These are phyloP conservation scores for Porites cylindrica DNA, from an alignment of 92 coral and sea anemone genomes.

Conservation along the genomic window DNA sequence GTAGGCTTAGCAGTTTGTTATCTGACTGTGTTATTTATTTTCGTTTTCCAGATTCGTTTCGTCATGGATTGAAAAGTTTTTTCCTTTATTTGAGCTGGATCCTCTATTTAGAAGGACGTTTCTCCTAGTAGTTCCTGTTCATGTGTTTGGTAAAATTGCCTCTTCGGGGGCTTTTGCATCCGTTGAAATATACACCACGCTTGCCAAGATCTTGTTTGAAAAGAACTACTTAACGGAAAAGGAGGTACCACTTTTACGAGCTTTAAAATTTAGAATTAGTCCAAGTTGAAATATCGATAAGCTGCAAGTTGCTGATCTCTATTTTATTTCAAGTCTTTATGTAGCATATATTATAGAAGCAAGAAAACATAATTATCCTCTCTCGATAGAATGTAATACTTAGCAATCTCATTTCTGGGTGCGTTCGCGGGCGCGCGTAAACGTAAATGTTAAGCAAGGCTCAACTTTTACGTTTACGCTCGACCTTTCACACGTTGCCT, in stretches of 20 bases:
- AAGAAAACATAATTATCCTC: no score
- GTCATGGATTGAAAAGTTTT: not conserved
- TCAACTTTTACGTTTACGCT: no score
- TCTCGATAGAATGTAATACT: no score
- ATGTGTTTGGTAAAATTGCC: conserved; percentile 53
- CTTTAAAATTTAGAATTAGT: not conserved
- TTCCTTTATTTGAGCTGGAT: conserved; percentile 76
- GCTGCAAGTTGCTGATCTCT: no score
- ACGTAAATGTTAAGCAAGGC: no score
- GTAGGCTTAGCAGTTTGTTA: no score
- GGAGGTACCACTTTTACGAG: conserved; percentile 30
- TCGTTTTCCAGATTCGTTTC: conserved; percentile 31
- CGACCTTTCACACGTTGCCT: no score
- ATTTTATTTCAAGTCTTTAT: no score
- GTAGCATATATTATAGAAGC: no score
- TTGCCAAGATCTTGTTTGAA: conserved; percentile 54
- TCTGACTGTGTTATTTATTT: not conserved
- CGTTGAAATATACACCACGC: conserved; percentile 74
- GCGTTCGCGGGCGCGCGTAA: no score
- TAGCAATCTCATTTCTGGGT: no score
- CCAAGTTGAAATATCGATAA: not conserved
- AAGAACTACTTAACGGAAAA: not conserved
- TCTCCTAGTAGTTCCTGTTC: conserved; percentile 63
- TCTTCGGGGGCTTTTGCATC: conserved; percentile 52
- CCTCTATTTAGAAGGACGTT: conserved; percentile 82